These are phyloP conservation scores for Porites australiensis DNA, from an alignment of 64 coral and sea anemone genomes.

Conservation along the genomic window DNA sequence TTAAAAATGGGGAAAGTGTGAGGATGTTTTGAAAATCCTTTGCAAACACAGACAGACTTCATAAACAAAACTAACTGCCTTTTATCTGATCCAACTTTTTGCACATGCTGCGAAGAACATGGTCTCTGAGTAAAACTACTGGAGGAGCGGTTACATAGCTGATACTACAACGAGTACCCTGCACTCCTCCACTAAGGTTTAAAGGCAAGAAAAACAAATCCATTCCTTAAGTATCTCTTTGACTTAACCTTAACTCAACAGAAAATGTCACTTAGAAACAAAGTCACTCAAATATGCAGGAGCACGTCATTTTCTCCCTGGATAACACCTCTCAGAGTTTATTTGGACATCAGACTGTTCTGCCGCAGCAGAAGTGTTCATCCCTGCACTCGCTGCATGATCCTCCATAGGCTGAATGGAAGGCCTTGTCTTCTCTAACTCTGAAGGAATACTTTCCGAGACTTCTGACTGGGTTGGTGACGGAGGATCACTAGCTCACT, in stretches of 20 bases:
- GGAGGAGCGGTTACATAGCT: constrained; percentile 7
- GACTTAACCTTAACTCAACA: neutral
- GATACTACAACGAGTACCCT: neutral
- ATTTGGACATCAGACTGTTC: neutral
- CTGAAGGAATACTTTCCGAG: neutral
- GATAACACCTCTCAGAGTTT: neutral
- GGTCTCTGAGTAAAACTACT: no score
- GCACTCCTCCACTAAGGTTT: neutral
- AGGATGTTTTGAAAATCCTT: no score
- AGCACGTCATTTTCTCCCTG: neutral
- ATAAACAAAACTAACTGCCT: no score
- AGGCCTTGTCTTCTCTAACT: neutral
- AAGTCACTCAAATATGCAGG: neutral
- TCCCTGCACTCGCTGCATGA: neutral
- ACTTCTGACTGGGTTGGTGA: neutral
- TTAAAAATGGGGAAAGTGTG: no score
- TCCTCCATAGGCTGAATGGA: neutral
- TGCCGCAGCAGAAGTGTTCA: neutral
- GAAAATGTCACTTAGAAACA: neutral
- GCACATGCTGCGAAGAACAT: no score
- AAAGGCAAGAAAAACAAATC: neutral
- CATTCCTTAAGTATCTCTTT: neutral
- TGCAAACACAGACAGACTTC: no score
- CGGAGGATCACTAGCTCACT: neutral
- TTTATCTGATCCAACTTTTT: no score